These are phyloP conservation scores for Lasioglossum villosulum DNA, from an alignment of 2,888 invertebrate genomes.

Conservation along the genomic window DNA sequence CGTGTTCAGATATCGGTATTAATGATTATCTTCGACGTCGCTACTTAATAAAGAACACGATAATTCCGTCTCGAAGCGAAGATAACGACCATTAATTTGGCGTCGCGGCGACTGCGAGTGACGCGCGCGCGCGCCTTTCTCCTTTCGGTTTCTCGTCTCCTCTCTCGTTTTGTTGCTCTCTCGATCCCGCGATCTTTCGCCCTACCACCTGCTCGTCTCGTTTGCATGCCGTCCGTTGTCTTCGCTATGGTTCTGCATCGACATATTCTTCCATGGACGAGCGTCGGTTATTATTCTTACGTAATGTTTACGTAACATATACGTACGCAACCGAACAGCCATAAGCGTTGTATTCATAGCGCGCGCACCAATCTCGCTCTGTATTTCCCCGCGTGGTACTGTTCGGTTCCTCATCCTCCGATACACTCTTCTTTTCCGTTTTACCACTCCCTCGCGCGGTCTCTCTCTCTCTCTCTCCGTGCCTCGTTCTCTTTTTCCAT, in stretches of 20 bases:
- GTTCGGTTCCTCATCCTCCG: conserved; percentile 8
- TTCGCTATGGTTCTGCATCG: conserved; percentile 54
- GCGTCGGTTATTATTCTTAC: conserved; percentile 80
- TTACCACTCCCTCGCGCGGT: neutral
- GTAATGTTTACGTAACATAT: conserved; percentile 82
- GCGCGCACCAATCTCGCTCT: conserved; percentile 14
- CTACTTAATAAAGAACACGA: neutral
- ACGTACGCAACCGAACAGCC: conserved; percentile 60
- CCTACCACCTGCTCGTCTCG: neutral
- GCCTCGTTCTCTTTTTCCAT: neutral
- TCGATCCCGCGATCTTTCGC: neutral
- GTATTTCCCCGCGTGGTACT: conserved; percentile 25
- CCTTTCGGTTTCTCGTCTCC: neutral
- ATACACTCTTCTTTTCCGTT: neutral
- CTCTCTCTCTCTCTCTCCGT: no score
- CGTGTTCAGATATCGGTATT: neutral
- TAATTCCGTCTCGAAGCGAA: neutral
- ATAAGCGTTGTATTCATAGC: conserved; percentile 28
- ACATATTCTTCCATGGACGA: conserved; percentile 68
- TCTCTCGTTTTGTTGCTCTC: neutral
- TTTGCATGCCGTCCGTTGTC: conserved; percentile 9
- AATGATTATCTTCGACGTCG: neutral
- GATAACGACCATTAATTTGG: neutral
- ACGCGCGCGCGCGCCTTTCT: neutral
- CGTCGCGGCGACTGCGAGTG: no score